Percentiles rank a stretch among this genome's conserved stretches.
Conservation (phyloP, 2,888 invertebrate genomes). For the Philaethria dido region DNA sequence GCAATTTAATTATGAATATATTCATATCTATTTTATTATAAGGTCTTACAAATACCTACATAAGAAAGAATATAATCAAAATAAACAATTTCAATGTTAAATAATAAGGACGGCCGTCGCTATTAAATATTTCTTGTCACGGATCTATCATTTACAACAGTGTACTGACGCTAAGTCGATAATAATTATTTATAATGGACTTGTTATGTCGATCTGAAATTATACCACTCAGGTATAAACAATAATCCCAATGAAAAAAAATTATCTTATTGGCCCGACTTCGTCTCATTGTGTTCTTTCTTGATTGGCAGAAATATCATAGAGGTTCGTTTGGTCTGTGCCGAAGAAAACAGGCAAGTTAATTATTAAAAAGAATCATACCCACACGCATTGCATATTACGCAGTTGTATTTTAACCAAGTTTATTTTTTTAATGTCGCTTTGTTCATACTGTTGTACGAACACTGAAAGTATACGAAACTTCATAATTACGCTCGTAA, state of each 20-base stretch:
- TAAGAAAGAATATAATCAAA: not conserved
- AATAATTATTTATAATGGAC: slow-evolving; percentile 36
- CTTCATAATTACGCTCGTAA: slow-evolving; percentile 11
- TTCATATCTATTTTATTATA: no score
- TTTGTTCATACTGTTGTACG: slow-evolving; percentile 6
- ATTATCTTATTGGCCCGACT: slow-evolving; percentile 6
- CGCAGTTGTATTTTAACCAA: not conserved
- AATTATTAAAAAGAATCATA: slow-evolving; percentile 13
- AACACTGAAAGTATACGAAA: slow-evolving; percentile 3
- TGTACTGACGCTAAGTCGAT: slow-evolving; percentile 31
- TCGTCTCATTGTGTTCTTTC: slow-evolving; percentile 35
- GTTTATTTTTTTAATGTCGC: slow-evolving; percentile 2
- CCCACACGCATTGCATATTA: not conserved
- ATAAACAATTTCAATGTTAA: slow-evolving; percentile 14
- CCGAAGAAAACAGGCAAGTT: slow-evolving; percentile 71
- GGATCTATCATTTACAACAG: slow-evolving; percentile 31
- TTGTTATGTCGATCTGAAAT: slow-evolving; percentile 25
- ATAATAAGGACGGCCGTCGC: slow-evolving; percentile 2
- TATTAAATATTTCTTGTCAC: slow-evolving; percentile 26
- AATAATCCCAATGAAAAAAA: slow-evolving; percentile 15
- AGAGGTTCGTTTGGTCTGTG: slow-evolving; percentile 66
- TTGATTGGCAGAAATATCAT: slow-evolving; percentile 73
- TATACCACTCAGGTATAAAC: slow-evolving; percentile 15
- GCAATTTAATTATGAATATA: no score
- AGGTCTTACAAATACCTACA: no score